Percentiles rank a stretch among this genome's conserved stretches.
Evolutionary conservation across 2,113 vertebrate species (phyloP).

Genomic region (Dolichallabes microphthalmus): DNA sequence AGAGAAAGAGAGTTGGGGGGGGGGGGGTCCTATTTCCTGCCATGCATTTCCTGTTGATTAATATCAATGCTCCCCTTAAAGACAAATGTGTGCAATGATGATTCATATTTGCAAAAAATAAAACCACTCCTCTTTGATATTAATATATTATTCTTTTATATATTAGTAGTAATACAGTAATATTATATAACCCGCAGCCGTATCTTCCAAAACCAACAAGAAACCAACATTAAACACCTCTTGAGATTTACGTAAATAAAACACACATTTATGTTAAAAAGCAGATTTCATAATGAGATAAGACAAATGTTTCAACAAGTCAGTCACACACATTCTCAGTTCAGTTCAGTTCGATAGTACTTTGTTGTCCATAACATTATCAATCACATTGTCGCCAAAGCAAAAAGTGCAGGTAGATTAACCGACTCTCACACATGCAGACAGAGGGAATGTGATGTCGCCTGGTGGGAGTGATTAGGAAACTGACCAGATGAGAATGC

Average conservation of each 20-base stretch:
- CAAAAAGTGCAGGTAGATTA: background rate
- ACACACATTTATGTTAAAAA: background rate
- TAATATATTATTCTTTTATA: too few relatives aligned
- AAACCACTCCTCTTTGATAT: background rate
- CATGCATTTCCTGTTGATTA: constrained; percentile 8
- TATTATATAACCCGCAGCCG: too few relatives aligned
- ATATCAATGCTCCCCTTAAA: background rate
- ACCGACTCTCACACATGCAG: constrained; percentile 1
- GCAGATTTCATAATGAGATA: background rate
- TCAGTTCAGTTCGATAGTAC: background rate
- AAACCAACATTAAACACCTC: background rate
- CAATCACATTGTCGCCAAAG: background rate
- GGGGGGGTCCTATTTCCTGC: background rate
- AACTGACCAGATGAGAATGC: background rate
- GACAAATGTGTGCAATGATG: background rate
- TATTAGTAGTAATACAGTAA: too few relatives aligned
- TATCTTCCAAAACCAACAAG: too few relatives aligned
- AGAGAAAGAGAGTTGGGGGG: background rate
- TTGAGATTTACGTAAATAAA: background rate
- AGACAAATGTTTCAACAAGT: background rate
- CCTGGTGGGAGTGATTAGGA: background rate
- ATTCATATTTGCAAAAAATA: background rate
- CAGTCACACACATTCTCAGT: background rate
- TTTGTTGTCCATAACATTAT: background rate
- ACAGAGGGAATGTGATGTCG: background rate